A percentile compares a stretch with the other conserved stretches of the same genome.
These are phyloP conservation scores for Pyrochroa serraticornis DNA, from an alignment of 2,888 invertebrate genomes.

Conservation along the genomic window DNA sequence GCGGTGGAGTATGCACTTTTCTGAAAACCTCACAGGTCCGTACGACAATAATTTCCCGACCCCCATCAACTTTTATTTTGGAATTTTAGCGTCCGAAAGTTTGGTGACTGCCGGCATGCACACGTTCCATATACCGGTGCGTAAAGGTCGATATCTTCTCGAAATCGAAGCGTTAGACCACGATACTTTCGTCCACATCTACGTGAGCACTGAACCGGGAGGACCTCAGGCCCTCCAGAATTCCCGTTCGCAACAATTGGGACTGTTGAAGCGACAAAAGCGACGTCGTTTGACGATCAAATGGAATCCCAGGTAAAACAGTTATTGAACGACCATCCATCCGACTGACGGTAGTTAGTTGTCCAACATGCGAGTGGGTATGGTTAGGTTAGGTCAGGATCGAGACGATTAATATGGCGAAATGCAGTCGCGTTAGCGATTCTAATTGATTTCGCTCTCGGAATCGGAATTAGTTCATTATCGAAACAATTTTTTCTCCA, in stretches of 20 bases:
- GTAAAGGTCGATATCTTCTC: constrained; percentile 37
- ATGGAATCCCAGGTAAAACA: constrained; percentile 53
- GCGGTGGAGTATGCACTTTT: constrained; percentile 39
- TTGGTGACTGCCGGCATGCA: constrained; percentile 32
- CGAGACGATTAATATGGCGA: constrained; percentile 25
- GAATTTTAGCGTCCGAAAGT: background rate
- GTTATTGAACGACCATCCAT: constrained; percentile 1
- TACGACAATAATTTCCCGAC: constrained; percentile 6
- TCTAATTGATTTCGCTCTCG: constrained; percentile 39
- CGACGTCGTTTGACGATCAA: constrained; percentile 48
- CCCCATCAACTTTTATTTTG: background rate
- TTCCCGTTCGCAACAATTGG: constrained; percentile 38
- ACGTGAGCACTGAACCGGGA: constrained; percentile 53
- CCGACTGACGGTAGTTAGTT: background rate
- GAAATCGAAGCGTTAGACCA: constrained; percentile 38
- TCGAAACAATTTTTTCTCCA: constrained; percentile 23
- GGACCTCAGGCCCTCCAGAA: constrained; percentile 50
- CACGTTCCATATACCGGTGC: constrained; percentile 34
- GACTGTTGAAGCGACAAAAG: constrained; percentile 46
- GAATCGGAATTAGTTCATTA: constrained; percentile 43
- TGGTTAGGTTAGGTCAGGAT: constrained; percentile 19
- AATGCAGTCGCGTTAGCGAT: constrained; percentile 36
- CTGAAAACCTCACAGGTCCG: constrained; percentile 24
- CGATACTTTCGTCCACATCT: constrained; percentile 50
- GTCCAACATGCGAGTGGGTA: background rate